Base-by-base conservation (phyloP, 1,140 invertebrate genomes). In the Bathynomus jamesi region DNA sequence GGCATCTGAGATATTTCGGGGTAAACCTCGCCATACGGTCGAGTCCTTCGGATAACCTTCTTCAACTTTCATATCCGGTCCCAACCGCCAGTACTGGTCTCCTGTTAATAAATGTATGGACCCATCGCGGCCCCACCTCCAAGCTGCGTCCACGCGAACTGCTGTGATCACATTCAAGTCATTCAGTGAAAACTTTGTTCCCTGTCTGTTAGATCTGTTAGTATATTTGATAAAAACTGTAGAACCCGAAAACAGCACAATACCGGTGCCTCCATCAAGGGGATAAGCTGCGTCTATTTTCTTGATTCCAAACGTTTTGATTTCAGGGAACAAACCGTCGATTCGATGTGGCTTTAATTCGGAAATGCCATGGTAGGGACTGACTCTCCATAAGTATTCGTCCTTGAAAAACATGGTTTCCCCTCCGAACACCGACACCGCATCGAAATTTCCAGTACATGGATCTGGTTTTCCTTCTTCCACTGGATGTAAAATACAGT, bases 11-110 rank as follows among this genome's bases (percentile, higher is more conserved):
- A 86, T 77, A 30, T 85, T 81, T 7, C 80, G 74, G 0, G 84
- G 84, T 1, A 86, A 82, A 0, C 84, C 83, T 65, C 80, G 78
- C 86, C 86, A 87, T 66, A 85, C 83, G 29, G 78, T 79, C 81
- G 86, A 85, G 75, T 85, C 81, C 10, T 85, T 74, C 10, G 86
- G 86, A 76, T 87, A 87, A 73, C 86, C 85, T 4, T 82, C 78
- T 31, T 86, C 83, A 17, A 83, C 79, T 24, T 77, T 76, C 10
- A 78, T 76, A 11, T 80, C 79, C 46, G 80, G 78, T 67, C 83
- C 81, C 31, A 84, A 80, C 61, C 90, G 90, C 95, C 95, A 98
- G 83, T 98, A 98, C 84, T 90, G 87, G 1, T 89, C 89, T 32
- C 92, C 92, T 78, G 90, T 92, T 77, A 86, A 82, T 8, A 86